phyloP scores from a whole-genome alignment of 2,113 vertebrate species.

The Chamaea fasciata region DNA sequence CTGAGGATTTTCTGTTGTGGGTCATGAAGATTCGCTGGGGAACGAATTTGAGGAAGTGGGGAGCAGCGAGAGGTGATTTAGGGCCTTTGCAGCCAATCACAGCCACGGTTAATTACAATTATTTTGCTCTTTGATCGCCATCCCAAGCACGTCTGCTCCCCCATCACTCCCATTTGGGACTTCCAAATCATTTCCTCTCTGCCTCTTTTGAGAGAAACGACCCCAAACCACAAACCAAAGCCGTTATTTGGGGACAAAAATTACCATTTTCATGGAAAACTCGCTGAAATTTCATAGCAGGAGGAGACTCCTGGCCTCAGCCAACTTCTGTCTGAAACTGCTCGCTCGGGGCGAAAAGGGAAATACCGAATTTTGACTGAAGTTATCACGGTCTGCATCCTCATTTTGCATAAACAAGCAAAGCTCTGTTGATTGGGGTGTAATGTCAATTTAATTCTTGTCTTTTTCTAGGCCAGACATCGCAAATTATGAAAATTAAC shows the following conservation, averaged over 20 bases:
- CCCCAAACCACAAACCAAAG: neutral
- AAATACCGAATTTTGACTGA: neutral
- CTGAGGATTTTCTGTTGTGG: neutral
- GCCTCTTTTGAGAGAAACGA: neutral
- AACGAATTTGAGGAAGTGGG: neutral
- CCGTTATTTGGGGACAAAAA: neutral
- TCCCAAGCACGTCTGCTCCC: neutral
- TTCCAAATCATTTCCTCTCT: neutral
- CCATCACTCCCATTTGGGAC: neutral
- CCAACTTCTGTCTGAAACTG: slow-evolving; percentile 2
- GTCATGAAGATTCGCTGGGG: neutral
- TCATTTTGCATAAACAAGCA: neutral
- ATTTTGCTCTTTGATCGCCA: neutral
- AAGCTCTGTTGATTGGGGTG: neutral
- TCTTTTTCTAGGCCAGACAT: neutral
- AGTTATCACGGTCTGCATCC: neutral
- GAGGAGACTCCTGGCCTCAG: neutral
- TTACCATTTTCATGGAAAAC: accelerated
- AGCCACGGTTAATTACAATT: neutral
- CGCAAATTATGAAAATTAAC: neutral
- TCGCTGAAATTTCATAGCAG: neutral
- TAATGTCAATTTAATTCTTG: neutral
- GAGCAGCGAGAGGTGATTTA: neutral
- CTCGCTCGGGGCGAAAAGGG: neutral
- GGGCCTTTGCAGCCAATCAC: neutral